Evolutionary conservation across 1,140 invertebrate genomes (phyloP), one percentile per base, ranked within the genome.

Genomic region (Onthophagus taurus): DNA sequence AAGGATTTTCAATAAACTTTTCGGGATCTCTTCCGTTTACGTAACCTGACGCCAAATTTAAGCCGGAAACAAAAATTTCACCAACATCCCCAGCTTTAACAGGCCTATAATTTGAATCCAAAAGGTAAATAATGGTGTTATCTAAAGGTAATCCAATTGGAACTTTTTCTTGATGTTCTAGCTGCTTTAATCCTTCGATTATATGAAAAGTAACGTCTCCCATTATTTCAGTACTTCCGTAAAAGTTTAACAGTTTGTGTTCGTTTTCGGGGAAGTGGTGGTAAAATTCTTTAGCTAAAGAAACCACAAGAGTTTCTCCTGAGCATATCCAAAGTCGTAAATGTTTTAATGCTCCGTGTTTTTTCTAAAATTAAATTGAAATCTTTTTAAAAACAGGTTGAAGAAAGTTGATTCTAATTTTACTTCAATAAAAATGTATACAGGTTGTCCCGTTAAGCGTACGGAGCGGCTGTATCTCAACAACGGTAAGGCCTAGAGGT

Each of bases 181-280:
- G 54, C 45, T 89, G 77, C 1, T 68, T 62, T 16, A 44, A 12
- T 6, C 58, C 59, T 2, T 48, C 59, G 8, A 81, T 64, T 2
- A 72, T 51, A 38, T 79, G 72, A 53, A 74, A 85, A 0, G 83
- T 85, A 3, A 88, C 83, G 57, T 89, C 85, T 0, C 81, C 84
- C 82, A 85, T 85, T 8, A 87, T 77, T 64, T 93, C 89, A 0
- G 89, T 91, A 48, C 86, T 89, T 0, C 89, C 89, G 53, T 91
- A 93, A 59, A 90, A 90, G 57, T 93, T 93, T 34, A 80, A 85
- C 6, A 91, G 59, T 11, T 71, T 67, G 44, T 79, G 76, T 2
- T 70, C 66, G 39, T 69, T 62, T 42, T 71, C 66, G 3, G 65
- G 55, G 45, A 89, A 89, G 45, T 74, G 72, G 16, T 69, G 60